Evolutionary conservation across 1,140 invertebrate species (phyloP), one percentile per base, ranked within the genome.

Genomic region (Manduca sexta): DNA sequence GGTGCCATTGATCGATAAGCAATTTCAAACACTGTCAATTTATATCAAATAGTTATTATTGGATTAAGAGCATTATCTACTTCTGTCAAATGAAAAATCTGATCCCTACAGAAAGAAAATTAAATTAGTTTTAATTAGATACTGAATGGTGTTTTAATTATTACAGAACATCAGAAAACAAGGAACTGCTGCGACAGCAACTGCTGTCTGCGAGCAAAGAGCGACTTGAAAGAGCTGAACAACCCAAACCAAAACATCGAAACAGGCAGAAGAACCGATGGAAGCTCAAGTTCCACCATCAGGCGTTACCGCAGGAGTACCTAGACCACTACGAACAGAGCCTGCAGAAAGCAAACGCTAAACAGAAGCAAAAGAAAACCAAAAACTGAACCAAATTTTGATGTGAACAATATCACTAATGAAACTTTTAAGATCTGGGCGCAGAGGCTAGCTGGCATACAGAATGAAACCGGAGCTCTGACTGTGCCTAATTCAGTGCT

Each of bases 241-340:
- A 57, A 8, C 53, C 78, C 1, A 74, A 76, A 44, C 63, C 53
- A 10, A 81, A 81, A 35, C 72, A 76, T 45, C 48, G 91, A 11
- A 89, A 88, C 34, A 84, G 90, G 13, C 88, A 90, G 65, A 91
- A 91, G 74, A 89, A 90, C 33, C 80, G 92, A 52, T 92, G 93
- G 88, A 94, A 94, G 68, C 80, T 94, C 6, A 93, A 94, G 62
- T 94, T 94, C 63, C 93, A 95, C 60, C 93, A 94, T 61, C 93
- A 94, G 70, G 93, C 93, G 0, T 70, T 94, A 33, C 93, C 93
- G 0, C 91, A 92, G 1, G 93, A 93, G 61, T 94, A 94, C 59
- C 84, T 93, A 26, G 92, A 93, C 62, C 93, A 94, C 64, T 94
- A 93, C 80, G 92, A 93, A 69, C 91, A 92, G 10, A 90, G 90